Evolutionary conservation across 1,140 invertebrate species (phyloP).

Genomic region (Choristoneura fumiferana): DNA sequence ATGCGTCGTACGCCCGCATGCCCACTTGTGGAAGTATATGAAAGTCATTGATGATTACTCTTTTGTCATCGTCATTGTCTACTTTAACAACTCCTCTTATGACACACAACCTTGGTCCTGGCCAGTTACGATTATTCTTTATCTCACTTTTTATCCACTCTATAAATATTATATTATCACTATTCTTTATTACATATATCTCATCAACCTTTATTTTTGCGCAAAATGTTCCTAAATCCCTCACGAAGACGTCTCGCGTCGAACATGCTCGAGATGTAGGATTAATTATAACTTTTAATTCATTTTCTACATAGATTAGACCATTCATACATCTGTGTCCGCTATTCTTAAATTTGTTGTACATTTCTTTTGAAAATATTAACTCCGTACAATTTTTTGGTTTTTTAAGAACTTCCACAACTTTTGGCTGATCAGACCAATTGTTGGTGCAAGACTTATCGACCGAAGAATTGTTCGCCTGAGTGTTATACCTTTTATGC

Average conservation of each 20-base stretch:
- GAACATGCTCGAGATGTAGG: neutral
- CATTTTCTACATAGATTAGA: too few species aligned
- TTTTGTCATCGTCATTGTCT: slow-evolving; percentile 1
- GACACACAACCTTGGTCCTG: slow-evolving; percentile 2
- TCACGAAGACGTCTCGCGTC: slow-evolving; percentile 6
- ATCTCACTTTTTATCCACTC: neutral
- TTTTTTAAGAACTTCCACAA: slow-evolving; percentile 16
- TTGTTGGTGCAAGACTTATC: slow-evolving; percentile 19
- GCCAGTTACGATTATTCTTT: slow-evolving; percentile 4
- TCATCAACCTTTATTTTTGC: neutral
- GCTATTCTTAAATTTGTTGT: neutral
- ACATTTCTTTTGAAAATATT: neutral
- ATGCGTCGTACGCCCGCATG: slow-evolving; percentile 7
- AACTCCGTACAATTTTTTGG: slow-evolving; percentile 9
- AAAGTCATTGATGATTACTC: slow-evolving; percentile 12
- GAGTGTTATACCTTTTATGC: slow-evolving; percentile 1
- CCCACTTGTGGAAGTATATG: slow-evolving; percentile 16
- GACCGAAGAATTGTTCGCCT: slow-evolving; percentile 3
- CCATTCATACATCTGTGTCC: neutral
- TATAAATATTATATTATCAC: neutral
- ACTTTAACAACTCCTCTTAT: slow-evolving; percentile 6
- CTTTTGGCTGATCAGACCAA: slow-evolving; percentile 16
- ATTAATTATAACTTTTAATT: neutral
- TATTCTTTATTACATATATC: neutral
- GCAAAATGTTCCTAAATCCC: neutral